Conservation (phyloP, 2,888 invertebrate species). For the Endotricha flammealis region DNA sequence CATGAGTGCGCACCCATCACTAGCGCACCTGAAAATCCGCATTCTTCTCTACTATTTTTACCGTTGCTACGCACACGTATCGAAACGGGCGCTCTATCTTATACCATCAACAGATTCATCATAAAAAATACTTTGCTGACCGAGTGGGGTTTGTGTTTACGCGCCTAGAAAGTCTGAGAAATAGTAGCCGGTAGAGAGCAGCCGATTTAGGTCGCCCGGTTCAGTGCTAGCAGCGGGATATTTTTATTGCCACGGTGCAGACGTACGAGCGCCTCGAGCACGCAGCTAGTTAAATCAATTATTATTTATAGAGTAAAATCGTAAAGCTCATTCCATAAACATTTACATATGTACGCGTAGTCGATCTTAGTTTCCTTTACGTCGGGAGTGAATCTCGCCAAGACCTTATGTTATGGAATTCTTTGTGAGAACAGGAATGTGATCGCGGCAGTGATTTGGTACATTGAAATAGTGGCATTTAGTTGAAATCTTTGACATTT, state of each 20-base stretch:
- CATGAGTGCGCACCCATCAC: conserved; percentile 14
- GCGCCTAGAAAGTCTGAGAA: conserved; percentile 41
- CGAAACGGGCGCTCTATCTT: conserved; percentile 11
- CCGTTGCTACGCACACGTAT: conserved; percentile 20
- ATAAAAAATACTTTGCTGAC: conserved; percentile 23
- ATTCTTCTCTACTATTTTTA: conserved; percentile 12
- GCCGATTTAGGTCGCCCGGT: conserved; percentile 76
- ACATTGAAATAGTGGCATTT: conserved; percentile 21
- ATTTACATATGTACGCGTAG: conserved; percentile 40
- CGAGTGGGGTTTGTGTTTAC: conserved; percentile 28
- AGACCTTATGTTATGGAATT: conserved; percentile 24
- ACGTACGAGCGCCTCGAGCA: conserved; percentile 58
- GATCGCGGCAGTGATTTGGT: conserved; percentile 30
- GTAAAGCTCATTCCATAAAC: conserved; percentile 73
- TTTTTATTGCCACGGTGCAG: conserved; percentile 73
- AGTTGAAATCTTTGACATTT: conserved; percentile 54
- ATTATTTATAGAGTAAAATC: conserved; percentile 67
- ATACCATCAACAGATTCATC: conserved; percentile 9
- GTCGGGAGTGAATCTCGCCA: conserved; percentile 22
- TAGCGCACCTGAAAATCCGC: conserved; percentile 10
- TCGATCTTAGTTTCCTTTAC: conserved; percentile 30
- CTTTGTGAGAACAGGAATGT: conserved; percentile 34
- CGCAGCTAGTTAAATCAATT: conserved; percentile 60
- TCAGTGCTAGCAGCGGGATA: conserved; percentile 71
- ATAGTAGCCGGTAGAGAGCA: conserved; percentile 44